Evolutionary conservation across 2,113 vertebrate species (phyloP).

Genomic region (Oryzias melastigma): DNA sequence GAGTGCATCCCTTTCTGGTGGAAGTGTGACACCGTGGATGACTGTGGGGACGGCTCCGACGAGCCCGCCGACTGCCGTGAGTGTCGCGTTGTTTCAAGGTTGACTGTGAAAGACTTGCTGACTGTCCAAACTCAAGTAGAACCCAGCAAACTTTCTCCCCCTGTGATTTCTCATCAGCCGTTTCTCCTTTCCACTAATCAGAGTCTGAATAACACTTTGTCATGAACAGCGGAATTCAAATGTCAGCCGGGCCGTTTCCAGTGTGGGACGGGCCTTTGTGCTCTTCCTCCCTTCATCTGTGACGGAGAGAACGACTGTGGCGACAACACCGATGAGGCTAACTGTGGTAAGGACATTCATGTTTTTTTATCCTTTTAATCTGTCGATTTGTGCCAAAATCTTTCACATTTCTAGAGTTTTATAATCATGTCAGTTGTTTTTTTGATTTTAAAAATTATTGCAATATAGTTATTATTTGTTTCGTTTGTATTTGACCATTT

Average conservation of each 20-base stretch:
- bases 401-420: background rate
- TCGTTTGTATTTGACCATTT: no score
- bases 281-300: constrained; percentile 96
- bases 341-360: constrained; percentile 84
- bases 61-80: constrained; percentile 95
- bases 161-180: background rate
- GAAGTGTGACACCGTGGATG: constrained; percentile 98
- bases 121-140: background rate
- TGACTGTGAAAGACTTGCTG: constrained; percentile 14
- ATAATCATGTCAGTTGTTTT: background rate
- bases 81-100: constrained; percentile 57
- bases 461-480: no score
- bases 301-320: constrained; percentile 98
- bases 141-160: background rate
- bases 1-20: constrained; percentile 99
- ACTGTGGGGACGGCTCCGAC: constrained; percentile 96
- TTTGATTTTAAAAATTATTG: background rate
- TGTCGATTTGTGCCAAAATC: background rate
- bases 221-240: constrained; percentile 90
- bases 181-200: background rate
- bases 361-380: background rate
- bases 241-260: constrained; percentile 97
- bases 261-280: constrained; percentile 95
- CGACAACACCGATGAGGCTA: constrained; percentile 96
- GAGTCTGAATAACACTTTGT: constrained; percentile 20